Percentiles rank a stretch among this genome's conserved stretches.
phyloP scores from a whole-genome alignment of 2,888 invertebrate genomes.

The Ellobium chinense region DNA sequence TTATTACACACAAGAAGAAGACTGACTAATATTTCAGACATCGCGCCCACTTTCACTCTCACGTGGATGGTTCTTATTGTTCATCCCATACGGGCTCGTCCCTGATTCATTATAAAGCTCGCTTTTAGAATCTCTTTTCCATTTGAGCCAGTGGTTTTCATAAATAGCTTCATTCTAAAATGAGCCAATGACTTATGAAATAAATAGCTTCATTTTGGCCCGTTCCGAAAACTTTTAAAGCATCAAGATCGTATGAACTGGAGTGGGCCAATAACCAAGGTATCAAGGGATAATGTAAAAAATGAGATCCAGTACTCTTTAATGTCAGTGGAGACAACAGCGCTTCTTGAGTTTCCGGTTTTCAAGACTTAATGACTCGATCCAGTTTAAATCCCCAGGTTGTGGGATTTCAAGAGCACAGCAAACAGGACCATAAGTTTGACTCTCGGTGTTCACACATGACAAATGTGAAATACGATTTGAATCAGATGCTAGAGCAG shows the following conservation, averaged over 20 bases:
- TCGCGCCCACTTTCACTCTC: not conserved
- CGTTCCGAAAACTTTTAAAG: not conserved
- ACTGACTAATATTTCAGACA: constrained; percentile 24
- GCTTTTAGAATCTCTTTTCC: not conserved
- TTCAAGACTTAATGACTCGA: too few species aligned
- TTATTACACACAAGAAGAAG: not conserved
- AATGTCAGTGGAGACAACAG: too few species aligned
- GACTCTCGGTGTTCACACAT: too few species aligned
- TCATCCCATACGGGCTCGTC: not conserved
- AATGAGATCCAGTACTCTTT: too few species aligned
- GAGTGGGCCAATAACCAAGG: not conserved
- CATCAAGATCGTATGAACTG: not conserved
- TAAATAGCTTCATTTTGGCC: constrained; percentile 31
- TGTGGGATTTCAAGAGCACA: too few species aligned
- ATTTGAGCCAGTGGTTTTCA: not conserved
- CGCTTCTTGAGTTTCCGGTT: too few species aligned
- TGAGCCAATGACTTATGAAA: not conserved
- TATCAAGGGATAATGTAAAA: not conserved
- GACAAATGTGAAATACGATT: too few species aligned
- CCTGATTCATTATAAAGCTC: not conserved
- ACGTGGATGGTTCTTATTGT: not conserved
- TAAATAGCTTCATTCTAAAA: constrained; percentile 21
- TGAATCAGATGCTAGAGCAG: too few species aligned
- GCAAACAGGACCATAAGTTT: too few species aligned
- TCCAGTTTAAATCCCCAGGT: too few species aligned